phyloP scores from a whole-genome alignment of 2,888 invertebrate species.

The Trypoxylon attenuatum region DNA sequence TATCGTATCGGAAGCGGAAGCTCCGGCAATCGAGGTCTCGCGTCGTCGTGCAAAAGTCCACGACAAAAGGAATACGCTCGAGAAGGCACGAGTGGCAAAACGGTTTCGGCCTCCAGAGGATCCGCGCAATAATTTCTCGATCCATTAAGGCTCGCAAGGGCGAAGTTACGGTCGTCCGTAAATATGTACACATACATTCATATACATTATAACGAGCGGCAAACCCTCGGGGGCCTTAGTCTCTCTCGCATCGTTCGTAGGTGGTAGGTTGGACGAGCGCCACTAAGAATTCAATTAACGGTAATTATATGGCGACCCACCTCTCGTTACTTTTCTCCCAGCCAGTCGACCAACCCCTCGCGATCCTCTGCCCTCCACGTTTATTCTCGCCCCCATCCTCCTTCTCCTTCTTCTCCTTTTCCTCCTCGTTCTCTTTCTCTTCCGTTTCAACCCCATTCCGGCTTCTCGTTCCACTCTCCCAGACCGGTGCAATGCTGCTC shows the following conservation, averaged over 20 bases:
- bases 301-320: slow-evolving; percentile 65
- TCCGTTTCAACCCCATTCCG: too few relatives aligned
- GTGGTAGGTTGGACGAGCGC: slow-evolving; percentile 60
- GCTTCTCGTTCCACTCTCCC: neutral
- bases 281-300: slow-evolving; percentile 71
- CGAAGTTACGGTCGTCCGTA: slow-evolving; percentile 16
- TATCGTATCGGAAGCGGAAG: too few relatives aligned
- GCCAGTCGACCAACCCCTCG: slow-evolving; percentile 29
- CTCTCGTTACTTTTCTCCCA: slow-evolving; percentile 51
- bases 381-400: slow-evolving; percentile 17
- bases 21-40: too few relatives aligned
- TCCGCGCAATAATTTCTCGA: slow-evolving; percentile 52
- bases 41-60: too few relatives aligned
- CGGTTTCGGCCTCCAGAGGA: slow-evolving; percentile 33
- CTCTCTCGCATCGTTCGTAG: slow-evolving; percentile 32
- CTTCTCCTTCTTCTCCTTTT: slow-evolving; percentile 6
- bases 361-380: slow-evolving; percentile 11
- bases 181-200: slow-evolving; percentile 5
- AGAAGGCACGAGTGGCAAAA: slow-evolving; percentile 29
- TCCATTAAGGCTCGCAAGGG: slow-evolving; percentile 45
- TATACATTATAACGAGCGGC: slow-evolving; percentile 38
- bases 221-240: slow-evolving; percentile 27
- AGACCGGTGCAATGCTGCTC: neutral
- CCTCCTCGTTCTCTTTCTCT: slow-evolving; percentile 1
- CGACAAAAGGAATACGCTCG: slow-evolving; percentile 26